Conservation (phyloP, 2,797 vertebrate species). For the Oreochromis grahami region DNA sequence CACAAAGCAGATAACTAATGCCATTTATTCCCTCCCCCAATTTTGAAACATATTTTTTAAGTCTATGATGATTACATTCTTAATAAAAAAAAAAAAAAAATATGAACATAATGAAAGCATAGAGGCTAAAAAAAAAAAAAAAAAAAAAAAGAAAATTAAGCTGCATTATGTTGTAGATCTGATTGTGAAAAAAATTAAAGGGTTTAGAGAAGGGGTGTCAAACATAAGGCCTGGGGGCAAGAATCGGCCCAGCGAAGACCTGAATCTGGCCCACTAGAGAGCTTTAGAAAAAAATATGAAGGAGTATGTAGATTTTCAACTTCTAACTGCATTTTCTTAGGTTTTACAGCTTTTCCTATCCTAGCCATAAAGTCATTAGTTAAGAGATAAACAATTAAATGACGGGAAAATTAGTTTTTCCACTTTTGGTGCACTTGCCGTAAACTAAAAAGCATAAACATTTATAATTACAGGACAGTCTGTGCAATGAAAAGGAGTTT, state of each 20-base stretch:
- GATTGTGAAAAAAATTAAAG: neutral
- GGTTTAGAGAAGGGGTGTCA: neutral
- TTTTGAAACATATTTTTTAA: neutral
- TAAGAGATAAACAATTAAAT: fast-evolving
- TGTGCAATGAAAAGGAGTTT: neutral
- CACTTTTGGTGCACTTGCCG: neutral
- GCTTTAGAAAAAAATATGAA: neutral
- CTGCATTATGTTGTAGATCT: neutral
- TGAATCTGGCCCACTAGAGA: fast-evolving
- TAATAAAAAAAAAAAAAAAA: neutral
- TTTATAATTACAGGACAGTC: neutral
- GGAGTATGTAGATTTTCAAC: neutral
- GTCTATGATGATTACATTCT: neutral
- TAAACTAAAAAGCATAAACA: neutral
- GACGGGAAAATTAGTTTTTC: fast-evolving
- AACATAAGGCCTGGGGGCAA: neutral
- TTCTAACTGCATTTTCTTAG: neutral
- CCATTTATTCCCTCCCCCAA: neutral
- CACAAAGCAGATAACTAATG: neutral
- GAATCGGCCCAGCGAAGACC: fast-evolving
- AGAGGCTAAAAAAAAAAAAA: neutral
- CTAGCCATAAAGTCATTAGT: neutral
- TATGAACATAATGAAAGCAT: neutral
- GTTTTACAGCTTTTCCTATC: neutral
- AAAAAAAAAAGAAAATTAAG: neutral